Percentiles rank a stretch among this genome's conserved stretches.
These are phyloP conservation scores for Zeugodacus cucurbitae DNA, from an alignment of 1,140 invertebrate genomes.

Conservation along the genomic window DNA sequence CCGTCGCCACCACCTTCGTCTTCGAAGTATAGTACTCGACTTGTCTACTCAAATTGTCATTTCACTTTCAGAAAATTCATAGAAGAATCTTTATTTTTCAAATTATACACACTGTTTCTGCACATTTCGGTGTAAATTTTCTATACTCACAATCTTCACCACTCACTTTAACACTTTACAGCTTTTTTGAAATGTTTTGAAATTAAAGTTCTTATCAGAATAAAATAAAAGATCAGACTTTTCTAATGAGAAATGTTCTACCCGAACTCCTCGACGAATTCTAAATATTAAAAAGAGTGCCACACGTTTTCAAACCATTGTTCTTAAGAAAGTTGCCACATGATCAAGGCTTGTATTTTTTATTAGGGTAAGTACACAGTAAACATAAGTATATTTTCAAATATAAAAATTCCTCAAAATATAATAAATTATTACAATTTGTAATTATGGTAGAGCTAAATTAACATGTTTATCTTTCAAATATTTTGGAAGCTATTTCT, in stretches of 20 bases:
- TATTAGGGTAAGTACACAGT: neutral
- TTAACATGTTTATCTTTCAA: too few relatives aligned
- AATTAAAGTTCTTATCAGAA: neutral
- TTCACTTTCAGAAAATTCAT: slow-evolving; percentile 41
- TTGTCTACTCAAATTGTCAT: slow-evolving; percentile 3
- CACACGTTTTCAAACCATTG: neutral
- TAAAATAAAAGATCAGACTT: slow-evolving; percentile 26
- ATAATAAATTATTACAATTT: neutral
- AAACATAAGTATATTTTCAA: neutral
- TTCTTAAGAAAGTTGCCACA: neutral
- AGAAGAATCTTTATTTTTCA: neutral
- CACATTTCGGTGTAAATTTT: neutral
- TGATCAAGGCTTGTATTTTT: neutral
- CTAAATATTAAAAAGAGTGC: neutral
- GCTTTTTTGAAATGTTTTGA: neutral
- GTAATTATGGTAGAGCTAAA: too few relatives aligned
- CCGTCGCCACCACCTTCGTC: slow-evolving; percentile 38
- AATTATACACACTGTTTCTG: neutral
- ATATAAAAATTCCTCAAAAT: neutral
- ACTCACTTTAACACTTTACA: neutral
- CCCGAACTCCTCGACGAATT: slow-evolving; percentile 19
- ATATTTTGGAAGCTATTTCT: too few relatives aligned
- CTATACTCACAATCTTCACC: neutral
- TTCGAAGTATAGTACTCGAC: neutral
- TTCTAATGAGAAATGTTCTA: slow-evolving; percentile 29